Evolutionary conservation across 1,140 invertebrate genomes (phyloP).

Genomic region (Phymastichus coffea): DNA sequence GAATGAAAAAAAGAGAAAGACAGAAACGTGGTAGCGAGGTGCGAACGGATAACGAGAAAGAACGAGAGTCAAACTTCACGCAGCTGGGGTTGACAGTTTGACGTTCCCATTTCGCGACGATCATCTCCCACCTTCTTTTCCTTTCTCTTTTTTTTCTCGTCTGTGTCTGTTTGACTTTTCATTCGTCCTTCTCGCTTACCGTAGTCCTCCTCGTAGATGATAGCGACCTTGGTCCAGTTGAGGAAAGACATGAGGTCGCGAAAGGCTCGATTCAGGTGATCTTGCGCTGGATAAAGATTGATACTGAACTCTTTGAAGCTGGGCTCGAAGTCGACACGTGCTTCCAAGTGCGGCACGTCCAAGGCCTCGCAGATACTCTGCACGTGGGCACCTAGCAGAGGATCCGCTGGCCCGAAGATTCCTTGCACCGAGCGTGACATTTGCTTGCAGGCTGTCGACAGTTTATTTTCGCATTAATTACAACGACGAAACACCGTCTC

Average conservation of each 20-base stretch:
- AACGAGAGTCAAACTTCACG: too few relatives aligned
- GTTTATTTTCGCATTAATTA: too few relatives aligned
- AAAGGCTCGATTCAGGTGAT: constrained; percentile 81
- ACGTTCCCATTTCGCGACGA: constrained; percentile 13
- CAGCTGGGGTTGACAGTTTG: constrained; percentile 15
- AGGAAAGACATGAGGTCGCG: constrained; percentile 84
- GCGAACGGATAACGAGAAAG: too few relatives aligned
- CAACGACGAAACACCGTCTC: too few relatives aligned
- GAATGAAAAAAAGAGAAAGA: background rate
- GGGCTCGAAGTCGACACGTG: constrained; percentile 71
- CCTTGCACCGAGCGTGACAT: constrained; percentile 83
- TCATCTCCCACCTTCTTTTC: constrained; percentile 34
- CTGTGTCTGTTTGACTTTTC: too few relatives aligned
- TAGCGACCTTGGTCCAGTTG: constrained; percentile 91
- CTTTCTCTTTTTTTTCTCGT: too few relatives aligned
- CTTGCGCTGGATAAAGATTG: constrained; percentile 85
- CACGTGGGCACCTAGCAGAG: constrained; percentile 78
- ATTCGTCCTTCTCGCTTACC: too few relatives aligned
- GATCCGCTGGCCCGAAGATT: constrained; percentile 85
- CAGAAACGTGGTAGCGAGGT: constrained; percentile 5
- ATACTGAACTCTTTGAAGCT: constrained; percentile 78
- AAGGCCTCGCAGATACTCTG: constrained; percentile 86
- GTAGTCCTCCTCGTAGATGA: constrained; percentile 89
- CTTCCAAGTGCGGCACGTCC: constrained; percentile 86
- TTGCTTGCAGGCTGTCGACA: constrained; percentile 79